Percentiles rank a stretch among this genome's conserved stretches.
Evolutionary conservation across 2,113 vertebrate genomes (phyloP).

Genomic region (Scolopax mira): DNA sequence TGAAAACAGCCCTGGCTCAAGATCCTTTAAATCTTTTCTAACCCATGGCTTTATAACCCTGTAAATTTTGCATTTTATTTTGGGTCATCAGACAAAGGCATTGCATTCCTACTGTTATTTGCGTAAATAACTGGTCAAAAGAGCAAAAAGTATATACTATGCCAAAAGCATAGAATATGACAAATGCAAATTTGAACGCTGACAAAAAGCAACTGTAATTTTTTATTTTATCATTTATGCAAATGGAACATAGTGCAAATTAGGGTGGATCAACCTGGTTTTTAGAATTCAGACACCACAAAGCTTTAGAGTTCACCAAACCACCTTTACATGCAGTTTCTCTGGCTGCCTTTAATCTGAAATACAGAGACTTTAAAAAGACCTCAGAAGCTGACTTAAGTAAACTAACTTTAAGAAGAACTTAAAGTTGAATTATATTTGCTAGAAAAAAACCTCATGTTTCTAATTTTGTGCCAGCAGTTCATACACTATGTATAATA

Average conservation of each 20-base stretch:
- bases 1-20: background rate
- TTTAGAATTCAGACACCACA: background rate
- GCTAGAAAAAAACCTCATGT: background rate
- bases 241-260: slow-evolving; percentile 66
- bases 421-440: background rate
- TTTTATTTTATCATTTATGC: slow-evolving; percentile 64
- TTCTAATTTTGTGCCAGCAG: slow-evolving; percentile 40
- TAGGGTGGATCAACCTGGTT: slow-evolving; percentile 51
- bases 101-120: slow-evolving; percentile 37
- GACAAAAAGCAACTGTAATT: slow-evolving; percentile 64
- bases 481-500: slow-evolving; percentile 67
- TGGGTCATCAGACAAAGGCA: slow-evolving; percentile 8
- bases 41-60: background rate
- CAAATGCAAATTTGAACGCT: slow-evolving; percentile 71
- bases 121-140: slow-evolving; percentile 60
- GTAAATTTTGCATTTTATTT: slow-evolving; percentile 25
- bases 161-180: slow-evolving; percentile 28
- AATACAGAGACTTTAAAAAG: background rate
- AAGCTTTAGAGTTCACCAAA: background rate
- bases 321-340: background rate
- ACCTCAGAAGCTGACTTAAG: background rate
- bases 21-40: background rate
- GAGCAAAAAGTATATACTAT: slow-evolving; percentile 19
- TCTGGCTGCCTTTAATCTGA: background rate
- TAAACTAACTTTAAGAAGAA: background rate